phyloP scores from a whole-genome alignment of 2,888 invertebrate genomes.

The Unio delphinus region DNA sequence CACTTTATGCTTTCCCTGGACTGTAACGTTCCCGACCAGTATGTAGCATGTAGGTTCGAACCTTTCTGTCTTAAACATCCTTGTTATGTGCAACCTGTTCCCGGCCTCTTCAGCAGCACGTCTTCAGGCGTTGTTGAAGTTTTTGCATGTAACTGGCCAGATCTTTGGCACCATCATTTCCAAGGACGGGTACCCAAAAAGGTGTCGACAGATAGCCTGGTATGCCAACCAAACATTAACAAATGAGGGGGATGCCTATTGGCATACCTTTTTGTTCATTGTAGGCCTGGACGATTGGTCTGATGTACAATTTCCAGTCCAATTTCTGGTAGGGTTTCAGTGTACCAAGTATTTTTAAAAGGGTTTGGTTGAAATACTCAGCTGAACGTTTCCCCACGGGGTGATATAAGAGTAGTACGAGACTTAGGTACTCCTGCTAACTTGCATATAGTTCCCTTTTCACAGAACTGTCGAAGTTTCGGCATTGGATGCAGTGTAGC shows the following conservation, averaged over 20 bases:
- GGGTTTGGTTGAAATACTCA: constrained; percentile 19
- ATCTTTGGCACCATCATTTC: background rate
- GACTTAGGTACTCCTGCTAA: constrained; percentile 5
- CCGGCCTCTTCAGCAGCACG: background rate
- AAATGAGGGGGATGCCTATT: constrained; percentile 11
- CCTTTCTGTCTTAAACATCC: background rate
- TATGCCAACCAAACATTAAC: constrained; percentile 18
- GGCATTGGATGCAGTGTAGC: constrained; percentile 14
- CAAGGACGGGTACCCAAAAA: background rate
- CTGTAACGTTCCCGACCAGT: background rate
- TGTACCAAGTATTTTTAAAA: constrained; percentile 19
- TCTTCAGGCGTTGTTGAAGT: background rate
- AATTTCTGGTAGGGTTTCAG: constrained; percentile 6
- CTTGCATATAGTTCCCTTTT: constrained; percentile 15
- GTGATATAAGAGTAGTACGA: constrained; percentile 20
- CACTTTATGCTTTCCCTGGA: constrained; percentile 3
- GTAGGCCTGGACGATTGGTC: constrained; percentile 11
- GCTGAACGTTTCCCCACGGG: constrained; percentile 10
- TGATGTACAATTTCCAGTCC: constrained; percentile 9
- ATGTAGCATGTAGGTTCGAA: background rate
- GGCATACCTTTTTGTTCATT: constrained; percentile 9
- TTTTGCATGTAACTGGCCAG: background rate
- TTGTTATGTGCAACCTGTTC: background rate
- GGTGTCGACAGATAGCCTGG: constrained; percentile 9
- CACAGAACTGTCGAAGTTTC: constrained; percentile 18